Evolutionary conservation across 2,888 invertebrate species (phyloP).

Genomic region (Aporophyla lueneburgensis): DNA sequence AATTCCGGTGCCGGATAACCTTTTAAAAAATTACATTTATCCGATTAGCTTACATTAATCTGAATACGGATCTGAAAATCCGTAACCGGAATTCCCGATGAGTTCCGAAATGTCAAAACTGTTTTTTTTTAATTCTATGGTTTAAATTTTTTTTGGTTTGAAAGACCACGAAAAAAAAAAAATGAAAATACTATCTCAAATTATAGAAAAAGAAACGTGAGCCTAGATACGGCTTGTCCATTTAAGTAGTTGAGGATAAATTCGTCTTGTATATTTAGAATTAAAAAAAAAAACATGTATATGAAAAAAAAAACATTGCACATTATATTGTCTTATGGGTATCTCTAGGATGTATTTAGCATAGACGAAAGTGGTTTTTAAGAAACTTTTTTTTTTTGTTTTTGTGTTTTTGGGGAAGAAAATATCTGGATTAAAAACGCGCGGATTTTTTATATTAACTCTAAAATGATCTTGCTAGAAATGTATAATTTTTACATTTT

Average conservation of each 20-base stretch:
- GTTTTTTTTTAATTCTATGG: constrained; percentile 9
- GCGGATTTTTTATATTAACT: neutral
- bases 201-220: constrained; percentile 8
- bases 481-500: neutral
- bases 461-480: neutral
- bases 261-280: constrained; percentile 57
- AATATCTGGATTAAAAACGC: neutral
- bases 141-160: neutral
- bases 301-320: constrained; percentile 62
- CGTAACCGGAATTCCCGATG: neutral
- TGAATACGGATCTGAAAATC: constrained; percentile 12
- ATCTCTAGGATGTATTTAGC: constrained; percentile 42
- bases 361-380: constrained; percentile 31
- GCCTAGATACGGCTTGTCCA: constrained; percentile 53
- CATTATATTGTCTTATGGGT: constrained; percentile 39
- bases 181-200: constrained; percentile 39
- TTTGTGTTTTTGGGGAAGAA: neutral
- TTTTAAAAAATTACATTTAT: neutral
- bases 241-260: constrained; percentile 41
- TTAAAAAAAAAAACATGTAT: constrained; percentile 63
- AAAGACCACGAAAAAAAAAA: neutral
- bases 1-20: neutral
- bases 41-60: neutral
- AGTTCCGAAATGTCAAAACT: neutral
- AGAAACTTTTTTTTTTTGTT: neutral